These are phyloP conservation scores for Poeciliopsis infans DNA, from an alignment of 2,797 vertebrate genomes.

Conservation along the genomic window DNA sequence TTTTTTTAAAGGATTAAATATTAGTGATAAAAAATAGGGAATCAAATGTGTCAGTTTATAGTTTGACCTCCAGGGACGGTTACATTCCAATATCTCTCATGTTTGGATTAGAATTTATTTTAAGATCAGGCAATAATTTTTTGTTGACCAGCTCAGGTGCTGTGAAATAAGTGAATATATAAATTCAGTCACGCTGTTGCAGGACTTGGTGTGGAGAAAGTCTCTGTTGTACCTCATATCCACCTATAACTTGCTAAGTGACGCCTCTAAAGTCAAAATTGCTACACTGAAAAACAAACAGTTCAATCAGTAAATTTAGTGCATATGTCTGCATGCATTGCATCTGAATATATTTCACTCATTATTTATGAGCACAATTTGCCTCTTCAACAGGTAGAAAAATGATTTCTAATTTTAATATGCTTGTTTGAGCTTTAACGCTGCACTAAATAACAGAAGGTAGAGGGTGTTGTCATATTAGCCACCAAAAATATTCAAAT, in stretches of 20 bases:
- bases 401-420: not conserved
- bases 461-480: not conserved
- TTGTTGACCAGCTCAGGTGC: too few relatives aligned
- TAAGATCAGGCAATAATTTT: not conserved
- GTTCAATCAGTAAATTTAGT: not conserved
- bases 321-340: not conserved
- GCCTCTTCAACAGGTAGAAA: not conserved
- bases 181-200: not conserved
- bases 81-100: not conserved
- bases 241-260: not conserved
- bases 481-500: not conserved
- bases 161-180: not conserved
- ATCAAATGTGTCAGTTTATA: not conserved
- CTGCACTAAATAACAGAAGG: not conserved
- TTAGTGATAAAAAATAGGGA: not conserved
- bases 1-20: not conserved
- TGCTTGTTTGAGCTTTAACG: not conserved
- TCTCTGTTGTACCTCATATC: not conserved
- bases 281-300: not conserved
- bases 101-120: not conserved
- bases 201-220: not conserved
- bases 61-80: not conserved
- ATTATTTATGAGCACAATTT: not conserved
- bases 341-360: not conserved
- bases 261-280: not conserved